Percentiles rank a stretch among this genome's conserved stretches.
These are phyloP conservation scores for Hemicrepidius hirtus DNA, from an alignment of 2,888 invertebrate species.

Conservation along the genomic window DNA sequence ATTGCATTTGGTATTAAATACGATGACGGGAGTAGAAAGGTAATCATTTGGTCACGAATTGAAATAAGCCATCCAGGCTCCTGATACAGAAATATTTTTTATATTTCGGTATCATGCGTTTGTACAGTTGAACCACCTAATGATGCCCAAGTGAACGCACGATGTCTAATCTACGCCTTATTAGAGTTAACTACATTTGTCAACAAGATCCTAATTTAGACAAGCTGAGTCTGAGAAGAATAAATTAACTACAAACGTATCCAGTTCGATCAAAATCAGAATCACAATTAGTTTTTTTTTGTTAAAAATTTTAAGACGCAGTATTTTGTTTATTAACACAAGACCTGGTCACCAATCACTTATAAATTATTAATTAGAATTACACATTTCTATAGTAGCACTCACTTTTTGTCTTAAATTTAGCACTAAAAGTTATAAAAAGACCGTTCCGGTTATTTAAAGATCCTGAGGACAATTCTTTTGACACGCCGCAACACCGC, in stretches of 20 bases:
- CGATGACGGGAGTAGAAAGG: slow-evolving; percentile 24
- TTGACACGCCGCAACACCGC: slow-evolving; percentile 13
- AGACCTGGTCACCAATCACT: not conserved
- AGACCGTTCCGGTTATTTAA: slow-evolving; percentile 10
- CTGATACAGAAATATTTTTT: not conserved
- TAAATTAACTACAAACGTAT: slow-evolving; percentile 46
- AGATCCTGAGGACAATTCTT: slow-evolving; percentile 11
- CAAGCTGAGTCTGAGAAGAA: slow-evolving; percentile 43
- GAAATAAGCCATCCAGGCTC: not conserved
- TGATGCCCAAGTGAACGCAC: slow-evolving; percentile 37
- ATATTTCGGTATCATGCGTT: slow-evolving; percentile 3
- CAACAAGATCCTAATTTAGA: slow-evolving; percentile 57
- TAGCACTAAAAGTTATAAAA: slow-evolving; percentile 13
- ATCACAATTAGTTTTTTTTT: slow-evolving; percentile 29
- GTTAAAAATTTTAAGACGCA: not conserved
- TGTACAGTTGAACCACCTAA: slow-evolving; percentile 16
- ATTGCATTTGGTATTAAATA: slow-evolving; percentile 42
- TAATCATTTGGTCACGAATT: slow-evolving; percentile 43
- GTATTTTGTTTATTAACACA: not conserved
- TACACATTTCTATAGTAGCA: not conserved
- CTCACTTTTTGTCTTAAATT: slow-evolving; percentile 1
- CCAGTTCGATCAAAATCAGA: slow-evolving; percentile 30
- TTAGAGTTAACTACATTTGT: slow-evolving; percentile 55
- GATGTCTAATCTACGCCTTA: slow-evolving; percentile 53
- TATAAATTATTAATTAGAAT: slow-evolving; percentile 11